These are phyloP conservation scores for Drosophila stalkeri DNA, from an alignment of 2,888 invertebrate genomes.

Conservation along the genomic window DNA sequence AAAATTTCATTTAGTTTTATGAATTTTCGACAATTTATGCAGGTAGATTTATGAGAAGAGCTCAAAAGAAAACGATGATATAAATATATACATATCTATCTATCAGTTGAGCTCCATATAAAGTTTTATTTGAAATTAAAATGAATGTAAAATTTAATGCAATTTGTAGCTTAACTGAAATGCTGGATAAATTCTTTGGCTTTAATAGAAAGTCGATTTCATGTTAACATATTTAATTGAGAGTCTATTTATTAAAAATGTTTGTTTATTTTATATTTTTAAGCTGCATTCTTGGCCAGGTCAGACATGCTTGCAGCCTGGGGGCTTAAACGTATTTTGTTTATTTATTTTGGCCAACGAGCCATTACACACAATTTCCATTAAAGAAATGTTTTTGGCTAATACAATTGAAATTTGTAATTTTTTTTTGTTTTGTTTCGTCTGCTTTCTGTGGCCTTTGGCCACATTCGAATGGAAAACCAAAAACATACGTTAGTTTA, in stretches of 20 bases:
- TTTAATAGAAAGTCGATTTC: not conserved
- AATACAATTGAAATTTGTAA: conserved; percentile 38
- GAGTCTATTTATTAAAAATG: not conserved
- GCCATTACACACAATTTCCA: conserved; percentile 43
- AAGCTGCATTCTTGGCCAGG: not conserved
- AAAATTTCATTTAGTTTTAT: conserved; percentile 56
- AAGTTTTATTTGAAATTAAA: not conserved
- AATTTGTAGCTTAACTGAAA: not conserved
- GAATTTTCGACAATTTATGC: conserved; percentile 49
- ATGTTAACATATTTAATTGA: conserved; percentile 1
- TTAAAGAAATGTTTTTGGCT: conserved; percentile 34
- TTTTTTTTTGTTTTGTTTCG: not conserved
- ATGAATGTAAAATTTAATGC: not conserved
- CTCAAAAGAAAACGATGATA: not conserved
- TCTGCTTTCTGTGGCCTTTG: conserved; percentile 12
- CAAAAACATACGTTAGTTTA: conserved; percentile 56
- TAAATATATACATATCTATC: not conserved
- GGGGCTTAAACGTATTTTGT: not conserved
- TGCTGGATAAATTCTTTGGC: not conserved
- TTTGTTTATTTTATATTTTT: not conserved
- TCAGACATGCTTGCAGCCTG: not conserved
- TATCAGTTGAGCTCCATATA: not conserved
- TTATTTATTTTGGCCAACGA: conserved; percentile 33
- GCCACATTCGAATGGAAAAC: conserved; percentile 42
- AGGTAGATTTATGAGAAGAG: conserved; percentile 3